These are phyloP conservation scores for Myzus persicae DNA, from an alignment of 1,140 invertebrate genomes.

Conservation along the genomic window DNA sequence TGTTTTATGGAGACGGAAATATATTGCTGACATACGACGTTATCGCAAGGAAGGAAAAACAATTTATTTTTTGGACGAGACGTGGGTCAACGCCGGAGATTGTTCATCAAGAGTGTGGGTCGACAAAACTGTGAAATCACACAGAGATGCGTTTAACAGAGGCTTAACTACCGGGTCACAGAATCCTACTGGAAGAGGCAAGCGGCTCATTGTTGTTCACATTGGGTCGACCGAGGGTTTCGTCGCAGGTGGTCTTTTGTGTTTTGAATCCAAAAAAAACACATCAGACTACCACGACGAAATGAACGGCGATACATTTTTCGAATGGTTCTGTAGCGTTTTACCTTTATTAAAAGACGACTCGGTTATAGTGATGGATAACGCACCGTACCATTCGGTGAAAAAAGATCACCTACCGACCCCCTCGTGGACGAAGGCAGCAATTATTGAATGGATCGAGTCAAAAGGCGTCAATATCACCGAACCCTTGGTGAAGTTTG, in stretches of 20 bases:
- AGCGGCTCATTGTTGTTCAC: conserved; percentile 24
- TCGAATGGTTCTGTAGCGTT: neutral
- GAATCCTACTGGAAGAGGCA: neutral
- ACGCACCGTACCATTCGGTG: no score
- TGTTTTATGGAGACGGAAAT: neutral
- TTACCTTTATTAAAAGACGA: neutral
- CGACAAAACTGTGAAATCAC: no score
- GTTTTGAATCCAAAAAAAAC: conserved; percentile 43
- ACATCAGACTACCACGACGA: neutral
- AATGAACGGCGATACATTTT: no score
- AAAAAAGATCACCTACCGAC: neutral
- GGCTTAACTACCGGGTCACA: neutral
- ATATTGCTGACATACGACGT: neutral
- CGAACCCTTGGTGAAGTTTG: neutral
- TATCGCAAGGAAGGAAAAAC: neutral
- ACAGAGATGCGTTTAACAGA: neutral
- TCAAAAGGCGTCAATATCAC: neutral
- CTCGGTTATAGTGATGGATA: no score
- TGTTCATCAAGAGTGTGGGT: neutral
- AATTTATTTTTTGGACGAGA: conserved; percentile 43
- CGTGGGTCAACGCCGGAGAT: conserved; percentile 46
- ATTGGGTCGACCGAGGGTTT: neutral
- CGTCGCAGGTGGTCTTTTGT: neutral
- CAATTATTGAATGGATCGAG: no score
- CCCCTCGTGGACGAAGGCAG: no score